phyloP scores from a whole-genome alignment of 2,113 vertebrate species.

The Thamnaconus septentrionalis region DNA sequence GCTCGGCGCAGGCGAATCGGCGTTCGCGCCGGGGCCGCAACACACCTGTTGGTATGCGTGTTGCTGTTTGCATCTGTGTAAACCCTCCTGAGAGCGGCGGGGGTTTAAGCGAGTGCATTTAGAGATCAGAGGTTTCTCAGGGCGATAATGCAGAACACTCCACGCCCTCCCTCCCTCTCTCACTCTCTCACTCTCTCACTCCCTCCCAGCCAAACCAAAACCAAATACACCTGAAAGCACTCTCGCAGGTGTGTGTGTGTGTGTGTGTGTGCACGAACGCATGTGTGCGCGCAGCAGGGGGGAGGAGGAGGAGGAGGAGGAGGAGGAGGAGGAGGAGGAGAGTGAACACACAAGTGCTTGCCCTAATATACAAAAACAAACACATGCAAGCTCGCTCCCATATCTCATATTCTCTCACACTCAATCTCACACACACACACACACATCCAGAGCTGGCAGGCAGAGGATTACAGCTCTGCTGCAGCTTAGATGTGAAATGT shows the following conservation, averaged over 20 bases:
- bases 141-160: conserved; percentile 64
- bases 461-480: conserved; percentile 58
- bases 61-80: conserved; percentile 32
- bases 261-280: conserved; percentile 27
- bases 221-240: conserved; percentile 73
- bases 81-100: conserved; percentile 57
- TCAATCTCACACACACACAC: conserved; percentile 30
- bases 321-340: conserved; percentile 43
- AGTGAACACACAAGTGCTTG: conserved; percentile 36
- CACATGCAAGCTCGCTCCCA: conserved; percentile 42
- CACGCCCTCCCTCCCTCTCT: conserved; percentile 55
- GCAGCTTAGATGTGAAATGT: conserved; percentile 88
- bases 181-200: conserved; percentile 51
- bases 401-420: conserved; percentile 41
- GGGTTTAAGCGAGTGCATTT: conserved; percentile 65
- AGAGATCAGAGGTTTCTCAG: conserved; percentile 71
- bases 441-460: conserved; percentile 46
- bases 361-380: conserved; percentile 57
- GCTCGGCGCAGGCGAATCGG: conserved; percentile 42
- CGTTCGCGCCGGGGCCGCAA: conserved; percentile 39
- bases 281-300: conserved; percentile 14
- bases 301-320: background rate
- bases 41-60: conserved; percentile 61
- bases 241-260: conserved; percentile 57
- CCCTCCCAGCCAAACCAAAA: conserved; percentile 65